Base-by-base conservation (phyloP, 2,113 vertebrate species). In the Stictonetta naevosa region DNA sequence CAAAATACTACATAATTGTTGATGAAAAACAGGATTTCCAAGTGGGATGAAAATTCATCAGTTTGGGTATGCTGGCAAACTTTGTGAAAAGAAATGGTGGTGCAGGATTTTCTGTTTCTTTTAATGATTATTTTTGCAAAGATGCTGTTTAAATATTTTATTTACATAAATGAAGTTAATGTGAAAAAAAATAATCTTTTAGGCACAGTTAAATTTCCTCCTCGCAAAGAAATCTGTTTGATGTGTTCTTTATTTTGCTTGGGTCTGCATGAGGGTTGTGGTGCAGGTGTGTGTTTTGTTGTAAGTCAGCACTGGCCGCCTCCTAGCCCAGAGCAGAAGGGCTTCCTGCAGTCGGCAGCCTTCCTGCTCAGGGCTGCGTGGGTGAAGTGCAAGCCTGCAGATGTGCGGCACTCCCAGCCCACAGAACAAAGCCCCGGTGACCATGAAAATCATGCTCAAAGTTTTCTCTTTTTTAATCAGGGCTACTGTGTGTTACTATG, bases 1-100 rank as follows among this genome's bases (percentile, higher is more conserved):
- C 48, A 60, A 83, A 78, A 60, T 86, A 60, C 10, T 69, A 31
- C 53, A 10, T 73, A 88, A 69, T 58, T 92, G 60, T 69, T 82
- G 53, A 55, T 73, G 67, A 84, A 88, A 93, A 91, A 19, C 36
- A 85, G 72, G 87, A 86, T 92, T 96, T 94, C 62, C 60, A 69
- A 28, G 38, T 90, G 63, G 60, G 52, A 52, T 93, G 55, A 71
- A 84, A 92, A 66, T 73, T 28, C 84, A 82, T 72, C 6, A 64
- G 64, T 71, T 94, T 50, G 18, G 71, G 5, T 64, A 36, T 72
- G 34, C 48, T 80, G 48, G 46, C 68, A 88, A 44, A 48, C 25
- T 28, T 86, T 63, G 23, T 50, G 10, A 29, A 48, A 74, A 67
- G 19, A 44, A 82, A 42, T 81, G 28, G 5, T 85, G 36, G 46